A percentile compares a stretch with the other conserved stretches of the same genome.
Conservation (phyloP, 2,113 vertebrate genomes). For the Megatriorchis doriae region DNA sequence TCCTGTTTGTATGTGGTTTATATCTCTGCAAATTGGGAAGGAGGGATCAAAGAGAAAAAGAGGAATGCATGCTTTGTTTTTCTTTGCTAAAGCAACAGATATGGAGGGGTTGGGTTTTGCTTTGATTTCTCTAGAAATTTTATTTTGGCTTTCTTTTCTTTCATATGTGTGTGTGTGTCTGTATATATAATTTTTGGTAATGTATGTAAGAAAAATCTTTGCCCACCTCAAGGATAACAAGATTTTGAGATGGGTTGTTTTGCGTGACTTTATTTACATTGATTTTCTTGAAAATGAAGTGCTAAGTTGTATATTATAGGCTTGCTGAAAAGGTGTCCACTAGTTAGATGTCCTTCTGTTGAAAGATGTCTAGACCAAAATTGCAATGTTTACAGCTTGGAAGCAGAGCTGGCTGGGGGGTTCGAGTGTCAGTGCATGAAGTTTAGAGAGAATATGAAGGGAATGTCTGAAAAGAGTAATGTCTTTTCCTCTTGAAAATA, state of each 20-base stretch:
- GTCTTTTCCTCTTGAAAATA: background rate
- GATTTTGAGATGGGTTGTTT: conserved; percentile 31
- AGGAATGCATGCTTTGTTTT: conserved; percentile 37
- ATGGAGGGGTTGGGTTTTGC: background rate
- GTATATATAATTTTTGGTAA: background rate
- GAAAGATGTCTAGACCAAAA: background rate
- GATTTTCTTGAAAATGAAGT: conserved; percentile 67
- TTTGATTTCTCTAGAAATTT: conserved; percentile 37
- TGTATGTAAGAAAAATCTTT: conserved; percentile 19
- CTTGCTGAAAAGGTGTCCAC: conserved; percentile 10
- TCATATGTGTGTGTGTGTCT: background rate
- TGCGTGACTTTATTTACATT: conserved; percentile 65
- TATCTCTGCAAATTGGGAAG: conserved; percentile 42
- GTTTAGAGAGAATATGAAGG: background rate
- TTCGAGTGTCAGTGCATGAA: background rate
- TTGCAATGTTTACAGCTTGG: conserved; percentile 33
- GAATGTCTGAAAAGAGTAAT: background rate
- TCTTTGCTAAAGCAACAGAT: conserved; percentile 35
- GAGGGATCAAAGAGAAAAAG: conserved; percentile 4
- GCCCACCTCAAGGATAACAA: conserved; percentile 8
- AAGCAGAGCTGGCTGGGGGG: background rate
- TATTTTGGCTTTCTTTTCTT: background rate
- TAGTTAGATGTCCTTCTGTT: background rate
- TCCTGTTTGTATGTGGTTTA: background rate
- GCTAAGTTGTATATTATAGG: conserved; percentile 30